These are phyloP conservation scores for Phylloscopus whistleri DNA, from an alignment of 2,113 vertebrate genomes.

Conservation along the genomic window DNA sequence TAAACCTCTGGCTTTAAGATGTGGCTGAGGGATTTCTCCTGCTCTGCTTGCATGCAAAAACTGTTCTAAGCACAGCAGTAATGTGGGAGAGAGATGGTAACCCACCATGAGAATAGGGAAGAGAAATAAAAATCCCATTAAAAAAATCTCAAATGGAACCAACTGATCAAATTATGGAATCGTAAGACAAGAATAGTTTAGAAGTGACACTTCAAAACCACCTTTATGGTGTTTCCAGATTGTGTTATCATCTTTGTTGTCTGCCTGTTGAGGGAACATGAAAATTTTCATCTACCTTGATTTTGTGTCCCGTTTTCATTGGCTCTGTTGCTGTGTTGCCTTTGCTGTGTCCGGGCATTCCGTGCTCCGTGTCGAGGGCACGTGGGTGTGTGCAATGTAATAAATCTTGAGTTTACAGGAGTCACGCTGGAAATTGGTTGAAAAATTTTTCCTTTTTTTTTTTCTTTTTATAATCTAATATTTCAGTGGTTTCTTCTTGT, in stretches of 20 bases:
- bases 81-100: neutral
- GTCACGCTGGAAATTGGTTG: neutral
- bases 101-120: fast-evolving
- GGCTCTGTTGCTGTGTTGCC: neutral
- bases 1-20: neutral
- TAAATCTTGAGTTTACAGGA: neutral
- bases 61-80: neutral
- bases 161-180: neutral
- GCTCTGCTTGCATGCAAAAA: neutral
- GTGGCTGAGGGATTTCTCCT: neutral
- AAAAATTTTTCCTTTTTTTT: neutral
- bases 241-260: fast-evolving
- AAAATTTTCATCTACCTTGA: neutral
- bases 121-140: neutral
- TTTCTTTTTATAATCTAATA: neutral
- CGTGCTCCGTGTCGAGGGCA: fast-evolving
- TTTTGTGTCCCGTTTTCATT: neutral
- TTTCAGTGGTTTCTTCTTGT: neutral
- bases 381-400: neutral
- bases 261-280: neutral
- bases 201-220: neutral
- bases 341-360: neutral
- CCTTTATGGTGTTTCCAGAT: neutral
- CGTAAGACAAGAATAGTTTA: neutral
- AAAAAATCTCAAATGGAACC: neutral